Evolutionary conservation across 2,113 vertebrate genomes (phyloP), one percentile per base, ranked within the genome.

Genomic region (Siniperca knerii): DNA sequence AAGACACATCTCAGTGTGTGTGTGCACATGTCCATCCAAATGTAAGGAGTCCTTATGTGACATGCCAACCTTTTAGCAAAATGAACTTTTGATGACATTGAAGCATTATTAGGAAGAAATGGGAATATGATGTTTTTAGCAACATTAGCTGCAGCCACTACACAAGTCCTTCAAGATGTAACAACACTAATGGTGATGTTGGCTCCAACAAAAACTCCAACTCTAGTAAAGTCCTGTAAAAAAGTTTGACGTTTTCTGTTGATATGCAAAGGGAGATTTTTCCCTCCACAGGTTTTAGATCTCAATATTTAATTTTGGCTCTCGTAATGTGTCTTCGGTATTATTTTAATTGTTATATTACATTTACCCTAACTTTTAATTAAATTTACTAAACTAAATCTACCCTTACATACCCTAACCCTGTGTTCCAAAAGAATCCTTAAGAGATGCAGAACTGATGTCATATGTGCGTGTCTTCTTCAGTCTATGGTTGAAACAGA

Each of bases 401-500:
- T 29, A 29, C 29, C 29, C 29, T 29, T 29, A 29, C 29, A 29
- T 29, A 29, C 11, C 10, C 21, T 25, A 12, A 25, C 35, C 55
- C 6, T 29, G 2, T 25, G 58, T 2, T 6, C 29, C 18, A 44
- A 21, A 46, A 35, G 10, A 9, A 4, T 20, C 16, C 9, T 44
- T 2, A 6, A 42, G 64, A 65, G 12, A 8, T 55, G 50, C 0
- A 6, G 16, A 20, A 48, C 12, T 76, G 44, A 84, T 42, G 20
- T 66, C 8, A 21, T 9, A 1, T 5, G 21, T 54, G 66, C 8
- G 16, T 57, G 46, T 46, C 64, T 68, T 83, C 79, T 83, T 83
- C 20, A 4, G 73, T 67, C 40, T 69, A 7, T 73, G 83, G 90
- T 75, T 84, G 90, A 91, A 88, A 89, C 87, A 88, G 83, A 90